phyloP scores from a whole-genome alignment of 2,888 invertebrate genomes.

The Cheilosia grossa region DNA sequence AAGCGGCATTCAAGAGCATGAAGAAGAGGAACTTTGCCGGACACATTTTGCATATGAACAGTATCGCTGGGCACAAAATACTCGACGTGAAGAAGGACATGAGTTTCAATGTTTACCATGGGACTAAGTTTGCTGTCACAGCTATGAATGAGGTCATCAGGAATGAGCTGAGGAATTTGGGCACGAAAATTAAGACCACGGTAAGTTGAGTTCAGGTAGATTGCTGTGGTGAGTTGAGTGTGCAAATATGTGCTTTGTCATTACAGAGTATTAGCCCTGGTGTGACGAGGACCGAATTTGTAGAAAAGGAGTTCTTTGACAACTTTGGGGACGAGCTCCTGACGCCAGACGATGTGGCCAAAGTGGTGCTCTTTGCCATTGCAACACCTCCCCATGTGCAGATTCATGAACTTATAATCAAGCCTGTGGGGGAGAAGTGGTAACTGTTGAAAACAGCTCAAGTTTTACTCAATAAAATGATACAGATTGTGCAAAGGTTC shows the following conservation, averaged over 20 bases:
- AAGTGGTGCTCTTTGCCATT: conserved; percentile 80
- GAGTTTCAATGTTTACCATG: conserved; percentile 80
- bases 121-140: conserved; percentile 81
- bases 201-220: conserved; percentile 75
- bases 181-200: conserved; percentile 80
- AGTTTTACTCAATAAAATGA: too few relatives aligned
- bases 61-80: conserved; percentile 79
- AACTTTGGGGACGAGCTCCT: conserved; percentile 79
- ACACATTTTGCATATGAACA: conserved; percentile 80
- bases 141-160: conserved; percentile 82
- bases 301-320: conserved; percentile 78
- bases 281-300: conserved; percentile 78
- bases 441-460: background rate
- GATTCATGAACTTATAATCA: conserved; percentile 80
- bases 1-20: conserved; percentile 84
- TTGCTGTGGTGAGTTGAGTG: background rate
- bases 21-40: conserved; percentile 80
- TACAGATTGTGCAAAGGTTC: too few relatives aligned
- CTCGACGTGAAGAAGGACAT: conserved; percentile 42
- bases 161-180: conserved; percentile 80
- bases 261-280: conserved; percentile 27
- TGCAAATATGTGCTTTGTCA: background rate
- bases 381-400: conserved; percentile 80
- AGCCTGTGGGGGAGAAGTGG: conserved; percentile 79
- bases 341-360: conserved; percentile 79